Percentiles rank a stretch among this genome's conserved stretches.
Evolutionary conservation across 2,113 vertebrate species (phyloP).

Genomic region (Leuciscus idus): DNA sequence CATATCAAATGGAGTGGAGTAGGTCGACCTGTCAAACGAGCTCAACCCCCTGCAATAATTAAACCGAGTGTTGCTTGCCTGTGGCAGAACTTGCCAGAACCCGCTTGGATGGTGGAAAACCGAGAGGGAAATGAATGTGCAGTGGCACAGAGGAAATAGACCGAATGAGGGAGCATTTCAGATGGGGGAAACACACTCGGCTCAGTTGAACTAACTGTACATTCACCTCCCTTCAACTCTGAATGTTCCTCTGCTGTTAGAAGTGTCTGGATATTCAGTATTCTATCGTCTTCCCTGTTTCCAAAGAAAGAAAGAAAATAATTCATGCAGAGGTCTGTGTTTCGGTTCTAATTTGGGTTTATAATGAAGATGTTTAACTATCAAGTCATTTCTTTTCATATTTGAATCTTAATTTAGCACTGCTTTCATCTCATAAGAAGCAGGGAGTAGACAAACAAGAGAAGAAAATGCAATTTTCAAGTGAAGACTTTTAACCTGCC

Average conservation of each 20-base stretch:
- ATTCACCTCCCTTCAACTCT: background rate
- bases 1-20: conserved; percentile 43
- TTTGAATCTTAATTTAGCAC: conserved; percentile 12
- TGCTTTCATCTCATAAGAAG: conserved; percentile 12
- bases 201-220: conserved; percentile 15
- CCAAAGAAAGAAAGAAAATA: background rate
- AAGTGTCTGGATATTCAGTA: background rate
- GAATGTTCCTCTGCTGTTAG: background rate
- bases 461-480: background rate
- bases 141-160: conserved; percentile 30
- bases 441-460: conserved; percentile 6
- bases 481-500: background rate
- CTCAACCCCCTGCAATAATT: conserved; percentile 59
- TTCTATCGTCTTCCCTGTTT: background rate
- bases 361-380: conserved; percentile 31
- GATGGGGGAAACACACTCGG: background rate
- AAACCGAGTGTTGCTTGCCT: conserved; percentile 50
- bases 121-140: conserved; percentile 28
- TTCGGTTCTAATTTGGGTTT: conserved; percentile 2
- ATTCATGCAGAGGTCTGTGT: background rate
- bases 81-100: conserved; percentile 24
- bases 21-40: conserved; percentile 54
- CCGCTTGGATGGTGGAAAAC: conserved; percentile 13
- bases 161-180: conserved; percentile 21
- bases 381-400: conserved; percentile 8